phyloP scores from a whole-genome alignment of 2,888 invertebrate genomes.

The Drosophila kuntzei region DNA sequence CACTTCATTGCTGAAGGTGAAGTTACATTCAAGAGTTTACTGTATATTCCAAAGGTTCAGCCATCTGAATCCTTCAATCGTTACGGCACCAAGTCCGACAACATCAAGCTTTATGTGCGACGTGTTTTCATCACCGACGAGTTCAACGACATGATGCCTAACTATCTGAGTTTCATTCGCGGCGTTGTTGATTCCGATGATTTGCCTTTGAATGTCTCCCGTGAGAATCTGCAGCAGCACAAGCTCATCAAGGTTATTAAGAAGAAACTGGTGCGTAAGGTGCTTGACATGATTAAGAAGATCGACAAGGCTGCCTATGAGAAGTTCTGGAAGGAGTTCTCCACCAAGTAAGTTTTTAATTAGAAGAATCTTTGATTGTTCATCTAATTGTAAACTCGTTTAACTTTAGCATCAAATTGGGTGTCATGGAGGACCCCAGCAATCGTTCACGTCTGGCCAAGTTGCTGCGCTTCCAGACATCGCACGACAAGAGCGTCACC shows the following conservation, averaged over 20 bases:
- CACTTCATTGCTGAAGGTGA: constrained; percentile 99
- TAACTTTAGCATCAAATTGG: constrained; percentile 92
- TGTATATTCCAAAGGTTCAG: constrained; percentile 96
- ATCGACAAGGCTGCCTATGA: constrained; percentile 95
- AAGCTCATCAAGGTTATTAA: constrained; percentile 99
- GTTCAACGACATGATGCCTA: constrained; percentile 99
- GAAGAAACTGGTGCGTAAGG: constrained; percentile 99
- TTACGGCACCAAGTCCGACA: constrained; percentile 97
- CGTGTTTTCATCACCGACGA: constrained; percentile 99
- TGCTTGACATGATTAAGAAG: constrained; percentile 99
- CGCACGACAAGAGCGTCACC: constrained; percentile 89
- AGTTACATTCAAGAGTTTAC: constrained; percentile 98
- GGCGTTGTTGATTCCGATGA: constrained; percentile 99
- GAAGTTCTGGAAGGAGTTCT: constrained; percentile 99
- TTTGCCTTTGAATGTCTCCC: constrained; percentile 98
- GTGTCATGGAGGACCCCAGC: constrained; percentile 98
- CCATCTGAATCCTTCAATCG: constrained; percentile 97
- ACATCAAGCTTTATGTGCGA: constrained; percentile 98
- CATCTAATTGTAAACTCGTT: not conserved
- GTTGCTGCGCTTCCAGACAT: constrained; percentile 95
- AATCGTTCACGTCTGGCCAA: constrained; percentile 98
- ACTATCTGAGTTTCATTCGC: constrained; percentile 96
- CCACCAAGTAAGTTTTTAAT: constrained; percentile 92
- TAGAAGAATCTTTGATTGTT: no score
- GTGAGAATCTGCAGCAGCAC: constrained; percentile 99